Conservation (phyloP, 2,888 invertebrate species). For the Drosophila macrospina region DNA sequence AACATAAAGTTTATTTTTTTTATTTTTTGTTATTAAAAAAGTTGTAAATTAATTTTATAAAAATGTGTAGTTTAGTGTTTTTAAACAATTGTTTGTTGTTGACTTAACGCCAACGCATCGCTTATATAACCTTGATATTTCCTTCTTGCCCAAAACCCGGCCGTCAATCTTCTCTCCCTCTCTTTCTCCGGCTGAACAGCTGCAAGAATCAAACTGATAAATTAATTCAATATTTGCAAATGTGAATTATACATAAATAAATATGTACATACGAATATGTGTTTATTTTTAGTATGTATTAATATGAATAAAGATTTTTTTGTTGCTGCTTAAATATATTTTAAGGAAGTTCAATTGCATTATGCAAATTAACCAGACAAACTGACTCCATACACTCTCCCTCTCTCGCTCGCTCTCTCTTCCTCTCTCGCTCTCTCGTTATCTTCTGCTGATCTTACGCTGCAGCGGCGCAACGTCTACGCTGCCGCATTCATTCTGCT, state of each 20-base stretch:
- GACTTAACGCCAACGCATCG: constrained; percentile 33
- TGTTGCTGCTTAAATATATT: constrained; percentile 22
- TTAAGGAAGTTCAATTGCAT: constrained; percentile 62
- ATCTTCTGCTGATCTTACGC: constrained; percentile 32
- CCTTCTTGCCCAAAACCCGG: constrained; percentile 41
- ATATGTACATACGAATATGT: constrained; percentile 10
- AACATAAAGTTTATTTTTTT: too few relatives aligned
- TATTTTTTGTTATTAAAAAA: too few relatives aligned
- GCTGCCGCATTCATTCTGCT: constrained; percentile 35
- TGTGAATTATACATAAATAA: constrained; percentile 9
- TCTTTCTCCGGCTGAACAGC: constrained; percentile 54
- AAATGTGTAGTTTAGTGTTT: too few relatives aligned
- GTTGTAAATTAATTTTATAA: too few relatives aligned
- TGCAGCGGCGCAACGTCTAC: constrained; percentile 21
- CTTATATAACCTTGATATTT: constrained; percentile 74
- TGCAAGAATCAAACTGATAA: constrained; percentile 39
- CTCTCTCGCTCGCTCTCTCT: neutral
- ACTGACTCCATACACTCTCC: constrained; percentile 31
- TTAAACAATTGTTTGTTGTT: constrained; percentile 51
- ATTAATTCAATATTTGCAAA: constrained; percentile 49
- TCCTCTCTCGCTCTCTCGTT: constrained; percentile 2
- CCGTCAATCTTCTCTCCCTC: constrained; percentile 20
- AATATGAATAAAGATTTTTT: constrained; percentile 20
- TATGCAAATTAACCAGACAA: constrained; percentile 59
- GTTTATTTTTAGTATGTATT: constrained; percentile 9